Evolutionary conservation across 2,113 vertebrate species (phyloP), one percentile per base, ranked within the genome.

Genomic region (Pungitius pungitius): DNA sequence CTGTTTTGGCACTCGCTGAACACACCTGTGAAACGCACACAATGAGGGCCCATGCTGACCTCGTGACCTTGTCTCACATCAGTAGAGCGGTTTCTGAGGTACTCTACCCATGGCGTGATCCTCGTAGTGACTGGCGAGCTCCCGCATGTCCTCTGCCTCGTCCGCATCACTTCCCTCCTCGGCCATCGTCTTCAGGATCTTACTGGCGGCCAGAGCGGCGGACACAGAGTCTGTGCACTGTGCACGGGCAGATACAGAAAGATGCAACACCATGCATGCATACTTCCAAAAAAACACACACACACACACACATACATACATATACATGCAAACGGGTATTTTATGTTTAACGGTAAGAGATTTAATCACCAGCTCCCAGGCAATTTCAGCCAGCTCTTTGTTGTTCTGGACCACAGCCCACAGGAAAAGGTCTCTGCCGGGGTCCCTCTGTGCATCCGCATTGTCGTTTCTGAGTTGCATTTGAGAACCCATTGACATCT

Each of bases 341-440:
- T 66, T 39, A 6, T 9, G 9, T 22, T 0, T 7, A 22, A 42
- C 4, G 1, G 43, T 13, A 12, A 22, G 22, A 37, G 15, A 91
- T 54, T 71, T 20, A 0, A 39, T 86, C 72, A 99, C 98, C 96
- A 99, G 95, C 11, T 95, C 91, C 98, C 98, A 99, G 76, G 95
- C 93, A 60, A 98, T 97, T 33, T 95, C 95, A 10, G 96, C 95
- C 90, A 99, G 85, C 68, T 97, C 95, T 82, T 62, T 94, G 42
- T 91, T 94, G 87, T 95, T 97, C 92, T 98, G 97, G n/a, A 99
- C 81, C 0, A 98, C 63, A 13, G 96, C 95, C 98, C 98, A 99
- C 47, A 99, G 95, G 74, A 99, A 96, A 30, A 99, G 93, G 77
- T 99, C 97, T 0, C 95, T 93, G 13, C 92, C 79, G 0, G 95